Conservation (phyloP, 2,888 invertebrate species). For the Phoenoteleia sp. region DNA sequence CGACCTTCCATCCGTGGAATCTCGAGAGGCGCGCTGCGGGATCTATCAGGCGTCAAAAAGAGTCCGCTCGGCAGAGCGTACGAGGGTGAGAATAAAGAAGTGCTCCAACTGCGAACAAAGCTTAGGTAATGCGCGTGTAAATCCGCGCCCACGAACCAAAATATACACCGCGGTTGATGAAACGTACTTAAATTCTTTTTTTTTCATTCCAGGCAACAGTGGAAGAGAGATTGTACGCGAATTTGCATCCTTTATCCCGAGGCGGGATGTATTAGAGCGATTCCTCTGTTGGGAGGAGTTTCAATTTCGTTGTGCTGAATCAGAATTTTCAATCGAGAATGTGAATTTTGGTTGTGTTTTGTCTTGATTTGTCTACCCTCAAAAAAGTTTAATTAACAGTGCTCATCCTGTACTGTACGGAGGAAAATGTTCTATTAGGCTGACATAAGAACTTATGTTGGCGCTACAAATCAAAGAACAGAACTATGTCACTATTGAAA, state of each 20-base stretch:
- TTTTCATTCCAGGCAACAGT: slow-evolving; percentile 26
- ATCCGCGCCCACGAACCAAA: slow-evolving; percentile 52
- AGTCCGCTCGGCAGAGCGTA: slow-evolving; percentile 35
- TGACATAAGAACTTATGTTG: no score
- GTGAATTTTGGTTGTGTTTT: no score
- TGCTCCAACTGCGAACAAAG: slow-evolving; percentile 53
- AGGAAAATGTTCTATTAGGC: no score
- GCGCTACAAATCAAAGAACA: no score
- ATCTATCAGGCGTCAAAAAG: slow-evolving; percentile 72
- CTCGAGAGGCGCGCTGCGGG: slow-evolving; percentile 60
- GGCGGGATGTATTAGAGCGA: slow-evolving; percentile 41
- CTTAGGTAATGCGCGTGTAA: slow-evolving; percentile 67
- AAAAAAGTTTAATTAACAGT: no score
- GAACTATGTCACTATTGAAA: no score
- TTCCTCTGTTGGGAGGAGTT: slow-evolving; percentile 35
- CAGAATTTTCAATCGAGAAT: no score
- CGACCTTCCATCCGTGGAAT: slow-evolving; percentile 73
- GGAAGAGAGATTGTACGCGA: slow-evolving; percentile 39
- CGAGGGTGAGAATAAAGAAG: slow-evolving; percentile 70
- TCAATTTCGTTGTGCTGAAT: slow-evolving; percentile 20
- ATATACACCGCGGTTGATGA: slow-evolving; percentile 60
- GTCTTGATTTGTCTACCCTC: no score
- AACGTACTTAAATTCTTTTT: slow-evolving; percentile 49
- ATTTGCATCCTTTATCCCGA: slow-evolving; percentile 60
- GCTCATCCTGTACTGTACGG: no score